A percentile compares a stretch with the other conserved stretches of the same genome.
phyloP scores from a whole-genome alignment of 2,888 invertebrate genomes.

The Pasiphila rectangulata region DNA sequence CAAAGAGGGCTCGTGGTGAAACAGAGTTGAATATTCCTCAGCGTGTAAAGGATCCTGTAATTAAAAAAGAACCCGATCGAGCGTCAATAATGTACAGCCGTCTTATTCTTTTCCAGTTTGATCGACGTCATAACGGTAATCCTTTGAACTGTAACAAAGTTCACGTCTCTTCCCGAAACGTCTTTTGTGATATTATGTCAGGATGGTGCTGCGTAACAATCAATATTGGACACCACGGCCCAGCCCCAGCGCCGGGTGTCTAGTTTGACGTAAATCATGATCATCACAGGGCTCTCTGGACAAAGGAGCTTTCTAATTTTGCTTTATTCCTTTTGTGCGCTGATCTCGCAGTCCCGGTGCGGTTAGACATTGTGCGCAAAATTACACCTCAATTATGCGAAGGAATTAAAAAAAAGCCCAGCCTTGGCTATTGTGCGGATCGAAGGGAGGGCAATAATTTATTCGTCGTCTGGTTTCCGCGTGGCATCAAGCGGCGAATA shows the following conservation, averaged over 20 bases:
- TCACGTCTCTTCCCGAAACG: conserved; percentile 37
- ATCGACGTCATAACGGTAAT: conserved; percentile 47
- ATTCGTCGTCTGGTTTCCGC: conserved; percentile 61
- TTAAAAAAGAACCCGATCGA: conserved; percentile 59
- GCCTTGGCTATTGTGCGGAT: conserved; percentile 54
- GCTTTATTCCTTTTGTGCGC: conserved; percentile 53
- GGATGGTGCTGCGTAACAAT: conserved; percentile 42
- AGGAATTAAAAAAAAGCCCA: conserved; percentile 52
- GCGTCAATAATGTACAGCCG: conserved; percentile 50
- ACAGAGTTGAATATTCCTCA: conserved; percentile 61
- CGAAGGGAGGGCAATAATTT: conserved; percentile 62
- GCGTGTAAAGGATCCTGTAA: conserved; percentile 59
- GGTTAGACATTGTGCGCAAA: conserved; percentile 58
- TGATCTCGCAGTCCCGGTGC: conserved; percentile 43
- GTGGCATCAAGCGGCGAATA: conserved; percentile 51
- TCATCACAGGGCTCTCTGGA: conserved; percentile 49
- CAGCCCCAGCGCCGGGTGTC: conserved; percentile 43
- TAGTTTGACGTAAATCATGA: conserved; percentile 65
- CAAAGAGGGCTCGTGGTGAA: conserved; percentile 49
- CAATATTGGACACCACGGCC: conserved; percentile 43
- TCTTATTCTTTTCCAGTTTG: conserved; percentile 42
- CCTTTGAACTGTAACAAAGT: conserved; percentile 48
- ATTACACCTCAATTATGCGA: conserved; percentile 71
- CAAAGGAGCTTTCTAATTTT: conserved; percentile 64
- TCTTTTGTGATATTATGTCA: conserved; percentile 49